phyloP scores from a whole-genome alignment of 2,113 vertebrate species.

The Psittacula cyanocephala region DNA sequence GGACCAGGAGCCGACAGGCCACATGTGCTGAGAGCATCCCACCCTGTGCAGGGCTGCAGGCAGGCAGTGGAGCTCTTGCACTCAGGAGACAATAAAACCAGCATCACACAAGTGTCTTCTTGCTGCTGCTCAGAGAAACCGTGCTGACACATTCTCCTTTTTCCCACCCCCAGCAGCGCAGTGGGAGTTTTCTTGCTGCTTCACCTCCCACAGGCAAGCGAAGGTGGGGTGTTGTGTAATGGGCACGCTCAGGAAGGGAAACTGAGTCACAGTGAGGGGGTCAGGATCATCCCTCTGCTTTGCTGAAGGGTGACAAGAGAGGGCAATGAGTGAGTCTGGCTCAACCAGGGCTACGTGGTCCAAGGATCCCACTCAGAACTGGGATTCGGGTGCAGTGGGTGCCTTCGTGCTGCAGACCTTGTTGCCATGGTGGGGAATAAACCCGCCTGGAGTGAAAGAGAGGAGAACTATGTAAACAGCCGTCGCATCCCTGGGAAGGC shows the following conservation, averaged over 20 bases:
- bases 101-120: neutral
- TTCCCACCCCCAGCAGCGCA: neutral
- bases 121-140: neutral
- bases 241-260: neutral
- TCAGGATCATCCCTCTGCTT: neutral
- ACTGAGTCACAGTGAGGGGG: neutral
- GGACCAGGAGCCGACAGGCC: neutral
- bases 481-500: neutral
- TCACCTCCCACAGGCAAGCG: neutral
- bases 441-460: neutral
- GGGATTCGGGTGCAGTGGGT: neutral
- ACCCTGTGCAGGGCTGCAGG: rapidly evolving
- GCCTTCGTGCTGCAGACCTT: neutral
- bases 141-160: neutral
- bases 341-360: rapidly evolving
- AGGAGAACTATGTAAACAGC: neutral
- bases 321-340: rapidly evolving
- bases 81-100: rapidly evolving
- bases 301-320: neutral
- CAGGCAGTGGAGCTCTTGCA: neutral
- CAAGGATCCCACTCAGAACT: rapidly evolving
- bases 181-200: slow-evolving; percentile 14
- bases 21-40: rapidly evolving
- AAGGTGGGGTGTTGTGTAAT: neutral
- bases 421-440: slow-evolving; percentile 30